A percentile compares a stretch with the other conserved stretches of the same genome.
Conservation (phyloP, 2,888 invertebrate species). For the Eretmocerus hayati region DNA sequence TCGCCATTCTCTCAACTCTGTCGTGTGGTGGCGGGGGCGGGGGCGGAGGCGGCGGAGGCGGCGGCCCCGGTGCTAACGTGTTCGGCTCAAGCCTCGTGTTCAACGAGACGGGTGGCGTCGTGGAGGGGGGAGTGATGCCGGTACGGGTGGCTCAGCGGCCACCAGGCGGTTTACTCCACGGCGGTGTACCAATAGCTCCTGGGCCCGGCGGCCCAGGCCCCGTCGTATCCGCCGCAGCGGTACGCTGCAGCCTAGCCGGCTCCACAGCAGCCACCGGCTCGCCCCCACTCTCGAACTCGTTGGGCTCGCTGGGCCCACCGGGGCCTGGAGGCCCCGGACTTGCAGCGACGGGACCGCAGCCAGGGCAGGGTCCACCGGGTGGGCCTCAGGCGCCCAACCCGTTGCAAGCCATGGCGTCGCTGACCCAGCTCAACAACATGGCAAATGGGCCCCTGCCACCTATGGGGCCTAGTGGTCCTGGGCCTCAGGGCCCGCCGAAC, state of each 20-base stretch:
- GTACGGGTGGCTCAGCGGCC: constrained; percentile 57
- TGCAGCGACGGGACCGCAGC: constrained; percentile 42
- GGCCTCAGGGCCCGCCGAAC: constrained; percentile 34
- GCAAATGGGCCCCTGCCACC: constrained; percentile 44
- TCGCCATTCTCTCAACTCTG: constrained; percentile 20
- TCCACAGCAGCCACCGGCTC: constrained; percentile 41
- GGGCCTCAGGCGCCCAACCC: constrained; percentile 33
- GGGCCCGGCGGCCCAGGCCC: constrained; percentile 52
- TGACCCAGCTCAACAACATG: constrained; percentile 45
- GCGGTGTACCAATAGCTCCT: constrained; percentile 58
- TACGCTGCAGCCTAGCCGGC: constrained; percentile 55
- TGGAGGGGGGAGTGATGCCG: constrained; percentile 48
- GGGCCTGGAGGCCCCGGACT: not conserved
- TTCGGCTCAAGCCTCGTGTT: constrained; percentile 30
- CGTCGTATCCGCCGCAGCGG: constrained; percentile 41
- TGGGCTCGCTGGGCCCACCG: not conserved
- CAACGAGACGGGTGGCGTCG: constrained; percentile 41
- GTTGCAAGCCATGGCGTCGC: constrained; percentile 43
- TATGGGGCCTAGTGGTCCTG: constrained; percentile 38
- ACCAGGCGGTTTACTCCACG: constrained; percentile 58
- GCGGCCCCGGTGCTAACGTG: constrained; percentile 24
- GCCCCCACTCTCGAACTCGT: constrained; percentile 37
- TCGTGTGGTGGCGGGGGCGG: constrained; percentile 16
- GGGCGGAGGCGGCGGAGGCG: not conserved
- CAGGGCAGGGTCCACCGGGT: constrained; percentile 48